A percentile compares a stretch with the other conserved stretches of the same genome.
Evolutionary conservation across 2,113 vertebrate genomes (phyloP).

Genomic region (Megaceryle maxima): DNA sequence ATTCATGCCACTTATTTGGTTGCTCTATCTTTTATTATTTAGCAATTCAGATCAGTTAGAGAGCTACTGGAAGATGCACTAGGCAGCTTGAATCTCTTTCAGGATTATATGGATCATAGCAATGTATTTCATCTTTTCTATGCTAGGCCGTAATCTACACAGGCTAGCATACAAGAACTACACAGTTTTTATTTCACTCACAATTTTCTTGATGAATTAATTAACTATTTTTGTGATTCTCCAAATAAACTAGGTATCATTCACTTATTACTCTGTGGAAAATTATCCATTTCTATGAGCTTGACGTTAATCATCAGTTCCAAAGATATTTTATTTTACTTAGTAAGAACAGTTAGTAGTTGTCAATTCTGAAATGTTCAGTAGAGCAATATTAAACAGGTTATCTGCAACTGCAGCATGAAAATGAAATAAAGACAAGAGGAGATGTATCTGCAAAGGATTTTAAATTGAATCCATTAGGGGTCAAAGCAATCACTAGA

Average conservation of each 20-base stretch:
- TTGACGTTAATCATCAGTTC: neutral
- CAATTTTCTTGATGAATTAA: neutral
- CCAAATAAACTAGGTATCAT: neutral
- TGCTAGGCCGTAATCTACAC: neutral
- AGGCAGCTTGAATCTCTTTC: neutral
- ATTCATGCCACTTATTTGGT: neutral
- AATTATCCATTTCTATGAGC: neutral
- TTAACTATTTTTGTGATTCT: neutral
- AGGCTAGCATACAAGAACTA: neutral
- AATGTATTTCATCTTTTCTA: neutral
- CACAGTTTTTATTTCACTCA: neutral
- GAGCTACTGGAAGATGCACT: neutral
- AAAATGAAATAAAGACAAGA: neutral
- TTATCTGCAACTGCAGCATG: neutral
- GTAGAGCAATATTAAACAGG: neutral
- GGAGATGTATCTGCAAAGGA: neutral
- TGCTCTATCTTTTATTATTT: neutral
- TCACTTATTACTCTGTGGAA: neutral
- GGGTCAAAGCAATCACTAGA: neutral
- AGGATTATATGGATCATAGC: neutral
- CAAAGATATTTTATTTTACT: neutral
- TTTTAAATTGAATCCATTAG: neutral
- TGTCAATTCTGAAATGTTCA: neutral
- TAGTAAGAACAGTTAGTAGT: neutral
- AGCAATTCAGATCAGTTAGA: neutral